These are phyloP conservation scores for Spilarctia lutea DNA, from an alignment of 2,888 invertebrate species.

Conservation along the genomic window DNA sequence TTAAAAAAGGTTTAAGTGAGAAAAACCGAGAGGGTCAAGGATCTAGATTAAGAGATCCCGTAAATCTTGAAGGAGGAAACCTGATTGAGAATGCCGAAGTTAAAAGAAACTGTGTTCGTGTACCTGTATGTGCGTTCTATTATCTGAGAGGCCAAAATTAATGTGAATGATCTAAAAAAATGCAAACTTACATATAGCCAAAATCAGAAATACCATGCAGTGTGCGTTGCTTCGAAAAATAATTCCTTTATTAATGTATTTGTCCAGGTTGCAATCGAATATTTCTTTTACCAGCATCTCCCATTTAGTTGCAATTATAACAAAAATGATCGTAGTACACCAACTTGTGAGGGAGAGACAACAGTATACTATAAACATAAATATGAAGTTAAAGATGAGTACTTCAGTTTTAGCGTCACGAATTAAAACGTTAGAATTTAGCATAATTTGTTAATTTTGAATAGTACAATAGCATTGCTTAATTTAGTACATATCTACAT, in stretches of 20 bases:
- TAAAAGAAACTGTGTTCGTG: neutral
- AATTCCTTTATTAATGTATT: constrained; percentile 56
- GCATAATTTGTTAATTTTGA: too few relatives aligned
- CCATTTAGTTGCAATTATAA: constrained; percentile 65
- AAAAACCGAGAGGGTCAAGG: neutral
- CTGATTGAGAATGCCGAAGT: neutral
- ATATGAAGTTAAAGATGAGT: neutral
- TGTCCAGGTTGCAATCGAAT: constrained; percentile 51
- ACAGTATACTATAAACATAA: constrained; percentile 54
- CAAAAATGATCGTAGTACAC: constrained; percentile 55
- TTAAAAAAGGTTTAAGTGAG: too few relatives aligned
- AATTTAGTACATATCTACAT: too few relatives aligned
- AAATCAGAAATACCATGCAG: constrained; percentile 46
- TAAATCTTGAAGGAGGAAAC: neutral
- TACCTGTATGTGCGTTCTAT: neutral
- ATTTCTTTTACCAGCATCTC: constrained; percentile 57
- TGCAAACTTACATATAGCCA: constrained; percentile 58
- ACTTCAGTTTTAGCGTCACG: too few relatives aligned
- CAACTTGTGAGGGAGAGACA: constrained; percentile 55
- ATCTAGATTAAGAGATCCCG: neutral
- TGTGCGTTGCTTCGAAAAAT: constrained; percentile 25
- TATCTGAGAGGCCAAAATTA: neutral
- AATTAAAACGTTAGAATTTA: too few relatives aligned
- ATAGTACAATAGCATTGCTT: too few relatives aligned
- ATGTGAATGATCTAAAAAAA: neutral